phyloP scores from a whole-genome alignment of 2,888 invertebrate genomes.

The Lysandra coridon region DNA sequence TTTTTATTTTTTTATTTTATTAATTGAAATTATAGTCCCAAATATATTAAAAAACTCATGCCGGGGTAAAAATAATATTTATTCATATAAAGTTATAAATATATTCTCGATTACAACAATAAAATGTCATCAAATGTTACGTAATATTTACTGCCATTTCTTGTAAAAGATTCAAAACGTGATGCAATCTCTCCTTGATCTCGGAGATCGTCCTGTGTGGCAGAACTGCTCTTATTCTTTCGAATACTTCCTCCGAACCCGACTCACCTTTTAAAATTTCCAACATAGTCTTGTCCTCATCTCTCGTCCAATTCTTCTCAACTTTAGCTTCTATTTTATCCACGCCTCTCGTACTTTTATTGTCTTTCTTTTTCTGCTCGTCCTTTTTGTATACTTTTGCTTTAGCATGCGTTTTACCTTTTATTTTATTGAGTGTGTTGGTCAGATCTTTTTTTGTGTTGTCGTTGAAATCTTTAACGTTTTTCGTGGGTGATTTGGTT shows the following conservation, averaged over 20 bases:
- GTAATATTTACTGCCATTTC: slow-evolving; percentile 80
- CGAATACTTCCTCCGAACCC: slow-evolving; percentile 83
- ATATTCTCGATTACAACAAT: slow-evolving; percentile 52
- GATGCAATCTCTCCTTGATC: slow-evolving; percentile 82
- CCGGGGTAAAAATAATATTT: slow-evolving; percentile 50
- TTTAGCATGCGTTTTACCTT: slow-evolving; percentile 44
- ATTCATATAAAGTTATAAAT: slow-evolving; percentile 70
- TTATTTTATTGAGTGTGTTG: slow-evolving; percentile 50
- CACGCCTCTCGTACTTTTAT: slow-evolving; percentile 46
- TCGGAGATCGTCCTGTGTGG: slow-evolving; percentile 78
- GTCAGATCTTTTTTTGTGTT: slow-evolving; percentile 62
- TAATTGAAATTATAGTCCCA: background rate
- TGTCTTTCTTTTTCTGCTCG: slow-evolving; percentile 51
- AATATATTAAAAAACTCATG: slow-evolving; percentile 5
- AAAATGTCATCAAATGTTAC: slow-evolving; percentile 54
- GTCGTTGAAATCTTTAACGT: slow-evolving; percentile 65
- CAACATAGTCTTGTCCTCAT: slow-evolving; percentile 90
- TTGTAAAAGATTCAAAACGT: slow-evolving; percentile 82
- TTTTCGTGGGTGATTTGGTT: slow-evolving; percentile 70
- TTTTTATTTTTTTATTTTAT: too few species aligned
- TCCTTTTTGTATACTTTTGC: slow-evolving; percentile 50
- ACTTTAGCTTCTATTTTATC: slow-evolving; percentile 46
- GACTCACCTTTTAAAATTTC: slow-evolving; percentile 86
- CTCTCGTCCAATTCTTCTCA: slow-evolving; percentile 84
- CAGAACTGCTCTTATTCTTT: slow-evolving; percentile 75